These are phyloP conservation scores for Tyria jacobaeae DNA, from an alignment of 2,888 invertebrate species.

Conservation along the genomic window DNA sequence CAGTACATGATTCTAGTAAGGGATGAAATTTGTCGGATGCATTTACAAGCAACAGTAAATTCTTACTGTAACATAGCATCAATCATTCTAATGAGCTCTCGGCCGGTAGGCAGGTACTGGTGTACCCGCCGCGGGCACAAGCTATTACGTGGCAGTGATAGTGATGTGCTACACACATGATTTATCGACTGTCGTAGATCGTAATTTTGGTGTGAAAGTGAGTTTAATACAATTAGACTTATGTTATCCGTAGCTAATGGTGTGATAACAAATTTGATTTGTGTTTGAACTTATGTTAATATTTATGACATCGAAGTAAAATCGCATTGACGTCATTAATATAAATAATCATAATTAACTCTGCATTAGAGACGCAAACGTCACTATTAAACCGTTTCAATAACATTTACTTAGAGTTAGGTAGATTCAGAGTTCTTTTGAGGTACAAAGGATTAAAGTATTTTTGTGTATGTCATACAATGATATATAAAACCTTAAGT, in stretches of 20 bases:
- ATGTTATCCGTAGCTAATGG: slow-evolving; percentile 9
- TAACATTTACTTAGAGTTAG: no score
- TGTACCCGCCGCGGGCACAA: slow-evolving; percentile 56
- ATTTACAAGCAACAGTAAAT: neutral
- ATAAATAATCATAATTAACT: no score
- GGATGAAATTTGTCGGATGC: neutral
- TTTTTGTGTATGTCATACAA: no score
- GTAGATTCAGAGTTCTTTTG: no score
- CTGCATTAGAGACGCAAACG: no score
- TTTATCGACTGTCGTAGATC: slow-evolving; percentile 50
- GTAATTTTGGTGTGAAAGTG: slow-evolving; percentile 19
- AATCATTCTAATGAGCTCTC: slow-evolving; percentile 83
- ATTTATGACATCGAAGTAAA: neutral
- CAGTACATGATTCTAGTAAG: neutral
- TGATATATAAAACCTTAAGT: slow-evolving; percentile 28
- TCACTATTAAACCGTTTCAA: no score
- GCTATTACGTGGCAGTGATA: slow-evolving; percentile 63
- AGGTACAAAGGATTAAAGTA: no score
- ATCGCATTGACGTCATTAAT: no score
- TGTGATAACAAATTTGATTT: slow-evolving; percentile 1
- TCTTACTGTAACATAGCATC: slow-evolving; percentile 70
- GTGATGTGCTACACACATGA: slow-evolving; percentile 59
- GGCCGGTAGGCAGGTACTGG: slow-evolving; percentile 64
- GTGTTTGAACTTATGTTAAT: slow-evolving; percentile 1
- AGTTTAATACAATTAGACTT: slow-evolving; percentile 8